Evolutionary conservation across 2,113 vertebrate genomes (phyloP), one percentile per base, ranked within the genome.

Genomic region (Lamprologus ornatipinnis): DNA sequence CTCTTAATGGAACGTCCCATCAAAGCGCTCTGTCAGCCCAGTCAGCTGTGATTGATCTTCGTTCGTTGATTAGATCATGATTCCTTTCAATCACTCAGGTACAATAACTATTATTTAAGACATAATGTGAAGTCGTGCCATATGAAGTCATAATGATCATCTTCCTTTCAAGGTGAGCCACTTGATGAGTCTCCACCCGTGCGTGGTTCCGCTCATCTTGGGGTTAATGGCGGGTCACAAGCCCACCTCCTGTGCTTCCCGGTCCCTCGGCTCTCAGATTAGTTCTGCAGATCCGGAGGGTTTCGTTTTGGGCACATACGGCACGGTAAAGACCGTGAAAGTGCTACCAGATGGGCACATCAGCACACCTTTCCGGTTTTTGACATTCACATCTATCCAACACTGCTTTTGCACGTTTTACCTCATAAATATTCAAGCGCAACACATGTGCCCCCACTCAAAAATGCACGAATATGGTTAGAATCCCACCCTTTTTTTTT

Each of bases 271-370:
- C 90, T 85, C 82, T 65, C 84, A 87, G 87, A 96, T 95, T 95
- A 95, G 94, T 95, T 95, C 92, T 93, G 93, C 92, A 93, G 91
- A 94, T 93, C 90, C 57, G 84, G 47, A 89, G 82, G 84, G 91
- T 88, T 92, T 86, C 84, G 87, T 92, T 94, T 84, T 81, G 90
- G 87, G 87, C 91, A 84, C 94, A 95, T 91, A 94, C 63, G 90
- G 89, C 87, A 53, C 85, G 47, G 85, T 91, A 95, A 95, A 89
- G 89, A 85, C 88, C 92, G 92, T 95, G 94, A 96, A 96, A 96
- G 91, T 94, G 94, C 93, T 88, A 95, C 92, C 96, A 96, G 94
- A 96, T 96, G 96, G 94, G 86, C 90, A 91, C 92, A 92, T 90
- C 83, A 86, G 91, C 92, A 78, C 93, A 95, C 95, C 93, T 95